Percentiles rank a stretch among this genome's conserved stretches.
Conservation (phyloP, 1,140 invertebrate species). For the Tetranychus urticae region DNA sequence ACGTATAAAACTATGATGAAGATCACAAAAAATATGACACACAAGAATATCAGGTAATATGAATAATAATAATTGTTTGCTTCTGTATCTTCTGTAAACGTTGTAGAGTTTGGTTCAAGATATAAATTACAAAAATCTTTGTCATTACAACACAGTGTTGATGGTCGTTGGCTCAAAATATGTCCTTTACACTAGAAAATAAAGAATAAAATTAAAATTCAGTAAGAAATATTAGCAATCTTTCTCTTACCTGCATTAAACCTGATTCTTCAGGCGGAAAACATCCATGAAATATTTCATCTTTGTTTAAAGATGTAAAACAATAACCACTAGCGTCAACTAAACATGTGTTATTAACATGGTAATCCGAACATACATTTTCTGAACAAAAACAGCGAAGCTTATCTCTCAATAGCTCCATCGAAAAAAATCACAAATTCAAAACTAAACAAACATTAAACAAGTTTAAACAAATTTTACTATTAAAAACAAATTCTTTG, state of each 20-base stretch:
- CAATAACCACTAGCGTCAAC: constrained; percentile 37
- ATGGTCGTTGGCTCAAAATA: not conserved
- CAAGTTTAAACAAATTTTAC: no score
- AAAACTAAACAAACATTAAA: no score
- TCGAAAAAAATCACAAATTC: no score
- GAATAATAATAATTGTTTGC: not conserved
- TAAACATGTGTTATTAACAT: no score
- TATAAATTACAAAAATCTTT: not conserved
- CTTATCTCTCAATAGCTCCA: no score
- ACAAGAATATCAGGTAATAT: not conserved
- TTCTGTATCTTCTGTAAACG: not conserved
- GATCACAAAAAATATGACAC: not conserved
- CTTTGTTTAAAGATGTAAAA: constrained; percentile 59
- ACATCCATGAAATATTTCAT: constrained; percentile 57
- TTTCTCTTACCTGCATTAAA: constrained; percentile 43
- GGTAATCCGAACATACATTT: no score
- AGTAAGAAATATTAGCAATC: not conserved
- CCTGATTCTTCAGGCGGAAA: constrained; percentile 58
- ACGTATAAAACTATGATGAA: not conserved
- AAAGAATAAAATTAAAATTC: constrained; percentile 21
- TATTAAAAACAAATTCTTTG: no score
- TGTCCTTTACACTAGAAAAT: not conserved
- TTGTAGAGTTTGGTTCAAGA: not conserved
- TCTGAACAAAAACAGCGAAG: no score
- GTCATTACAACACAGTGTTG: not conserved